Percentiles rank a stretch among this genome's conserved stretches.
Conservation (phyloP, 1,140 invertebrate genomes). For the Habropoda laboriosa region DNA sequence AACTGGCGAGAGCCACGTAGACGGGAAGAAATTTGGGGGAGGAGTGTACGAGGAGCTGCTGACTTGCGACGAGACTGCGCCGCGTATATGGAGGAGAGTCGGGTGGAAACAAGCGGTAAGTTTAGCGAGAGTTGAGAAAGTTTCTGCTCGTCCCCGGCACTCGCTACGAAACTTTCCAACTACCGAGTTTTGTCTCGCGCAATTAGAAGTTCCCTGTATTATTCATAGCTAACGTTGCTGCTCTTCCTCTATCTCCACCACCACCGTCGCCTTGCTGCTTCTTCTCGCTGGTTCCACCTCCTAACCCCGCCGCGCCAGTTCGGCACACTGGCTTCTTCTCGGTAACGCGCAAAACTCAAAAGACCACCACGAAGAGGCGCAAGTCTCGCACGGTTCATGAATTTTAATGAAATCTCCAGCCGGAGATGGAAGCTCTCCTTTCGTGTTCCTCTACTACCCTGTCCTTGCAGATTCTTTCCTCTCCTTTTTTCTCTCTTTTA, state of each 20-base stretch:
- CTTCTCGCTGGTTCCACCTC: slow-evolving; percentile 17
- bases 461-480: not conserved
- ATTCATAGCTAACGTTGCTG: slow-evolving; percentile 77
- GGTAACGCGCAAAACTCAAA: slow-evolving; percentile 72
- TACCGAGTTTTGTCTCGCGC: slow-evolving; percentile 77
- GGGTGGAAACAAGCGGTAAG: slow-evolving; percentile 71
- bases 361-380: slow-evolving; percentile 70
- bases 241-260: slow-evolving; percentile 10
- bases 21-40: slow-evolving; percentile 11
- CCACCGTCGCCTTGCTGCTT: too few relatives aligned
- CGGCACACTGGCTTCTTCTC: slow-evolving; percentile 47
- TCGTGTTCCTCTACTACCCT: slow-evolving; percentile 52
- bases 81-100: slow-evolving; percentile 37
- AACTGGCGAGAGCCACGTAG: not conserved
- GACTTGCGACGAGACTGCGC: slow-evolving; percentile 60
- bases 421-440: slow-evolving; percentile 71
- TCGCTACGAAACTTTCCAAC: slow-evolving; percentile 72
- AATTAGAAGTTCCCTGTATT: slow-evolving; percentile 80
- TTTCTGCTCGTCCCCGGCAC: slow-evolving; percentile 59
- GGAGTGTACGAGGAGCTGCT: not conserved
- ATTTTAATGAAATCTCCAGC: slow-evolving; percentile 79
- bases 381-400: slow-evolving; percentile 77
- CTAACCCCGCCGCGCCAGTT: slow-evolving; percentile 3
- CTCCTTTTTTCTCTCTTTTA: slow-evolving; percentile 32
- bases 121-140: slow-evolving; percentile 70